Evolutionary conservation across 2,888 invertebrate genomes (phyloP).

Genomic region (Lacanobia oleracea): DNA sequence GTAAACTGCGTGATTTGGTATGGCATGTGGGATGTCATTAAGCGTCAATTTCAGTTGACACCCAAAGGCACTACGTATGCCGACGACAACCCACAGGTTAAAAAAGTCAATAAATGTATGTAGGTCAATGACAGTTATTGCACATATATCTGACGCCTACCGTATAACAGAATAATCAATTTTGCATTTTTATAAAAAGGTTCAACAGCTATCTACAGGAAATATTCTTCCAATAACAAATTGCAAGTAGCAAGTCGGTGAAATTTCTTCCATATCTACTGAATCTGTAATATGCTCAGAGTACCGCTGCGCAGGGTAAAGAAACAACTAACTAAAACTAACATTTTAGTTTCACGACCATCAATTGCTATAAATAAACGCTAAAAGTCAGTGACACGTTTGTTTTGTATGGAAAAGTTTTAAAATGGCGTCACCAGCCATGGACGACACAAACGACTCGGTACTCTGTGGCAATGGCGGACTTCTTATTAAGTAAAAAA

Average conservation of each 20-base stretch:
- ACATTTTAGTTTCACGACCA: not conserved
- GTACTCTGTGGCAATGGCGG: conserved; percentile 23
- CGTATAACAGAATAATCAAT: too few species aligned
- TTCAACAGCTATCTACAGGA: too few species aligned
- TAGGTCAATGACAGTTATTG: too few species aligned
- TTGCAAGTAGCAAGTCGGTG: conserved; percentile 8
- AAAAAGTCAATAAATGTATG: too few species aligned
- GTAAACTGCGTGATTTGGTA: too few species aligned
- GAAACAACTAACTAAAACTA: too few species aligned
- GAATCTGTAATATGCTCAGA: conserved; percentile 25
- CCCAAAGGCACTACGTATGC: too few species aligned
- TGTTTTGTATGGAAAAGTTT: not conserved
- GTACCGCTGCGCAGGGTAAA: not conserved
- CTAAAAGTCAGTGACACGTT: not conserved
- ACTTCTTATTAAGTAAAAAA: conserved; percentile 17
- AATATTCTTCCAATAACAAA: conserved; percentile 13
- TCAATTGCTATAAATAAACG: not conserved
- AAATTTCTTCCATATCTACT: not conserved
- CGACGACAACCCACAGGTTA: too few species aligned
- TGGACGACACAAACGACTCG: not conserved
- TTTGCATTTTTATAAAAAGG: too few species aligned
- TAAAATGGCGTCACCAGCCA: not conserved
- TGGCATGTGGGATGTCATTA: too few species aligned
- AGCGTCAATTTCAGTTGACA: too few species aligned
- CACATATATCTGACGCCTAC: too few species aligned